Evolutionary conservation across 2,888 invertebrate species (phyloP).

Genomic region (Leptogaster cylindrica): DNA sequence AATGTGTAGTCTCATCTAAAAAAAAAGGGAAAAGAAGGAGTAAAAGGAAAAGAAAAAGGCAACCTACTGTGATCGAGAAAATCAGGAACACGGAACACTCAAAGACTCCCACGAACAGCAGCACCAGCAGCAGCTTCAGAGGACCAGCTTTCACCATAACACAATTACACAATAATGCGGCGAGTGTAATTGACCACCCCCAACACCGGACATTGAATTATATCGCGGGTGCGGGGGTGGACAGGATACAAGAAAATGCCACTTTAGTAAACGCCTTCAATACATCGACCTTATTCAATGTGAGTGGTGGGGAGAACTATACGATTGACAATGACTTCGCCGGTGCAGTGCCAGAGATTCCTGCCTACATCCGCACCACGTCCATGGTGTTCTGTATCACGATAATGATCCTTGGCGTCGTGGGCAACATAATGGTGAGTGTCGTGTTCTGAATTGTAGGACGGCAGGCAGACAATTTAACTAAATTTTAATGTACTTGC

Average conservation of each 20-base stretch:
- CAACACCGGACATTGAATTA: conserved; percentile 43
- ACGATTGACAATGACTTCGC: neutral
- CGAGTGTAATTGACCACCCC: conserved; percentile 52
- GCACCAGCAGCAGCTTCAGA: conserved; percentile 49
- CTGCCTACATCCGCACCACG: conserved; percentile 84
- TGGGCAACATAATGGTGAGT: conserved; percentile 85
- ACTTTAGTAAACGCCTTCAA: conserved; percentile 49
- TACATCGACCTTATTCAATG: conserved; percentile 48
- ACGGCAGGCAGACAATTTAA: neutral
- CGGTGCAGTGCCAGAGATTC: conserved; percentile 67
- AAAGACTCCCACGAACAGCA: conserved; percentile 46
- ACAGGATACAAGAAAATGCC: conserved; percentile 48
- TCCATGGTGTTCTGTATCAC: conserved; percentile 88
- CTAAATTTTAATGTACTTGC: conserved; percentile 38
- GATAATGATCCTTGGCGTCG: conserved; percentile 87
- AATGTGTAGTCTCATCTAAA: no score
- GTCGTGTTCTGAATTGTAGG: neutral
- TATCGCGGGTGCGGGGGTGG: conserved; percentile 48
- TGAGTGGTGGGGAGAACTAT: conserved; percentile 8
- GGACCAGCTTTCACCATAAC: conserved; percentile 51
- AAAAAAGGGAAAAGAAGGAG: no score
- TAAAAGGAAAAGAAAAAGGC: no score
- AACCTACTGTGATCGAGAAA: conserved; percentile 33
- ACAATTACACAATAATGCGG: conserved; percentile 52
- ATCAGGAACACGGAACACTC: conserved; percentile 46